Evolutionary conservation across 2,113 vertebrate species (phyloP).

Genomic region (Formicarius rufipectus): DNA sequence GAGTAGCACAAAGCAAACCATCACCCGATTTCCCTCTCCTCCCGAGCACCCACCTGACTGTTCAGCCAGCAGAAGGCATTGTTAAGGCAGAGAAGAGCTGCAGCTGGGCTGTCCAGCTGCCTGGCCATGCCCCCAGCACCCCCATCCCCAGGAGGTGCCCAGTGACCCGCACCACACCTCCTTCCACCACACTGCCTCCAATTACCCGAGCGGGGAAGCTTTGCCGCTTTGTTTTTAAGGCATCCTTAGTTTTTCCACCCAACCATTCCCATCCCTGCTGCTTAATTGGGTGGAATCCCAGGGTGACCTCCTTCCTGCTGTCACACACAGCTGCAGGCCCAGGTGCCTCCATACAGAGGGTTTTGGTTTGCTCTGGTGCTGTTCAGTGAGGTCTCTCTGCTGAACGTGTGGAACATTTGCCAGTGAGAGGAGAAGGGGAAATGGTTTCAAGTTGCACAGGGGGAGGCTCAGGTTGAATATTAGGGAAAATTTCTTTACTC

Average conservation of each 20-base stretch:
- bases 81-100: neutral
- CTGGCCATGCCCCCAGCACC: neutral
- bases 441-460: neutral
- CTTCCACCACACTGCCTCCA: neutral
- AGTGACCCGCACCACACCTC: accelerated
- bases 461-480: neutral
- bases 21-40: neutral
- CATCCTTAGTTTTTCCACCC: neutral
- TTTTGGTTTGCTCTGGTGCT: neutral
- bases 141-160: accelerated
- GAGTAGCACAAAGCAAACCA: neutral
- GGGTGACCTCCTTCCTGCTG: neutral
- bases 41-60: neutral
- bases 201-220: neutral
- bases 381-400: neutral
- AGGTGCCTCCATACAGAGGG: neutral
- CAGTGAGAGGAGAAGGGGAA: neutral
- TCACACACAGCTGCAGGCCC: neutral
- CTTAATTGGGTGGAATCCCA: neutral
- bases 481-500: neutral
- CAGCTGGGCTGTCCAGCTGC: too few relatives aligned
- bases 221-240: neutral
- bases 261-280: neutral
- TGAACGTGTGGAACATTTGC: neutral
- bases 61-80: neutral